phyloP scores from a whole-genome alignment of 2,888 invertebrate species.

The Chrysomela aeneicollis region DNA sequence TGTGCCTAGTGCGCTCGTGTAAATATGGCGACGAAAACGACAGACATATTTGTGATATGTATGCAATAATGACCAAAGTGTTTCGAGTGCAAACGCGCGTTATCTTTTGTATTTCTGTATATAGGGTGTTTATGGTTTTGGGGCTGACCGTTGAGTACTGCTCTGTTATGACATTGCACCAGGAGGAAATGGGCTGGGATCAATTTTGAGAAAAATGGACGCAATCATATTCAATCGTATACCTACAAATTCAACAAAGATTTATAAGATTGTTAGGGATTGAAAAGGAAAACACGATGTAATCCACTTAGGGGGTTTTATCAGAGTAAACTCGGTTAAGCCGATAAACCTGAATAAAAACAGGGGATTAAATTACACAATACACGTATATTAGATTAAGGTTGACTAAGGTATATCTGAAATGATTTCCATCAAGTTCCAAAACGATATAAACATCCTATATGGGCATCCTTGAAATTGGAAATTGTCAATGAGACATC shows the following conservation, averaged over 20 bases:
- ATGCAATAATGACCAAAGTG: conserved; percentile 59
- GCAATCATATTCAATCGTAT: too few species aligned
- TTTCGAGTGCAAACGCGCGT: conserved; percentile 39
- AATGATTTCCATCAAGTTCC: not conserved
- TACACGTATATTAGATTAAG: too few species aligned
- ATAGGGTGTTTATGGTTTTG: not conserved
- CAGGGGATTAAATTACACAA: not conserved
- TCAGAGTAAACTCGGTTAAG: not conserved
- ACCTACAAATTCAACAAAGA: too few species aligned
- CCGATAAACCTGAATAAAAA: not conserved
- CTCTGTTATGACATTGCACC: too few species aligned
- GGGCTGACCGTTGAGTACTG: not conserved
- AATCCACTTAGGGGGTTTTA: not conserved
- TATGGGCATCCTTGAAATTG: not conserved
- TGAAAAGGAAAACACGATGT: not conserved
- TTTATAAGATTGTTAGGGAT: not conserved
- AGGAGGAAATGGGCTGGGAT: too few species aligned
- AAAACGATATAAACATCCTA: not conserved
- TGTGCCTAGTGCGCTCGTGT: conserved; percentile 25
- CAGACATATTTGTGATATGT: conserved; percentile 54
- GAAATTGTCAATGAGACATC: not conserved
- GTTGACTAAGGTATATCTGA: too few species aligned
- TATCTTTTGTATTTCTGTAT: not conserved
- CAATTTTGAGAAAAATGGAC: too few species aligned
- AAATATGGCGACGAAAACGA: conserved; percentile 38